A percentile compares a stretch with the other conserved stretches of the same genome.
These are phyloP conservation scores for Parapsyche elsis DNA, from an alignment of 1,140 invertebrate species.

Conservation along the genomic window DNA sequence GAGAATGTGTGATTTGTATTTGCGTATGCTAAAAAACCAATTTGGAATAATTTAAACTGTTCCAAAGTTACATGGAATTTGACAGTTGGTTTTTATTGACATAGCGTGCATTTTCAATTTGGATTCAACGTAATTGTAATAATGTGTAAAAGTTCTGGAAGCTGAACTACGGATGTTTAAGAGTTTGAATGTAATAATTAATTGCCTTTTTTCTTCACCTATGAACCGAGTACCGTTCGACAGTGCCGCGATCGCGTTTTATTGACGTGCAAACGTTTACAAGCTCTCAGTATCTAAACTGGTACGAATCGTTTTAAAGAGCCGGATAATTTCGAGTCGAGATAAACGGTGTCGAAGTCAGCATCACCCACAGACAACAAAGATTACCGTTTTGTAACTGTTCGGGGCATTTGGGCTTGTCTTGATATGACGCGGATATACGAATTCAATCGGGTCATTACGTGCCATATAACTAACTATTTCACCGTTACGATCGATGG, in stretches of 20 bases:
- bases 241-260: neutral
- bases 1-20: neutral
- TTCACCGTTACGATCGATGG: neutral
- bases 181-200: too few species aligned
- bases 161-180: too few species aligned
- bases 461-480: slow-evolving; percentile 16
- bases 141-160: too few species aligned
- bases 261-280: too few species aligned
- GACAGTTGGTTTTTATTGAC: too few species aligned
- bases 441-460: slow-evolving; percentile 32
- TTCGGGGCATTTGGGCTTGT: neutral
- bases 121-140: too few species aligned
- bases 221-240: slow-evolving; percentile 4
- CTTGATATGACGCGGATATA: slow-evolving; percentile 18
- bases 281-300: neutral
- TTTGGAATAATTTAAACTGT: too few species aligned
- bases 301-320: neutral
- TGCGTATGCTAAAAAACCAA: neutral
- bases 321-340: neutral
- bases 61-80: too few species aligned
- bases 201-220: neutral
- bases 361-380: slow-evolving; percentile 25
- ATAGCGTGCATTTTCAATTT: too few species aligned
- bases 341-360: slow-evolving; percentile 3
- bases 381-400: slow-evolving; percentile 44